Base-by-base conservation (phyloP, 2,113 vertebrate genomes). In the Serinus canaria region DNA sequence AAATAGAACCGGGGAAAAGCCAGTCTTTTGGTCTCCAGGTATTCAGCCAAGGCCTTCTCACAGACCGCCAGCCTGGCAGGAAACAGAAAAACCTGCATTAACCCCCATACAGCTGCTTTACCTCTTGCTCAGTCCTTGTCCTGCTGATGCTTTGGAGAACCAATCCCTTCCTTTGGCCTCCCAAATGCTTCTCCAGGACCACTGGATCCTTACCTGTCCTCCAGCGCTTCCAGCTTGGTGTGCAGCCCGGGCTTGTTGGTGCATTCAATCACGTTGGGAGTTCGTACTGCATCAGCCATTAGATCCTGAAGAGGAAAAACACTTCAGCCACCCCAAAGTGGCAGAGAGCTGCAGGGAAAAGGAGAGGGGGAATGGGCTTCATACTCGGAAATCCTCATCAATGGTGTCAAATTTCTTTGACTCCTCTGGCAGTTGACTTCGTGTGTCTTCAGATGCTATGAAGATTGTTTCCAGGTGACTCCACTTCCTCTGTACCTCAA, bases 1-100 rank as follows among this genome's bases (percentile, higher is more conserved):
- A 98, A 98, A 72, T 98, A 98, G 96, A 98, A 98, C 6, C 98
- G 89, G 3, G 98, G 98, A 73, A 98, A 98, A 23, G 98, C 95
- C 93, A 98, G 46, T 8, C 98, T 86, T 18, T 98, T 98, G 0
- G 97, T 98, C 96, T 98, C 98, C 0, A 98, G 53, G 53, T 98
- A 98, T 33, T 98, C 98, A 1, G 98, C 98, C 96, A 98, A 56
- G 17, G 98, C 98, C 87, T 98, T 98, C 49, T 98, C 98, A 3
- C 98, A 98, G 72, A 97, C 17, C 0, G 83, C 96, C 97, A 98
- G 7, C 24, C 98, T 98, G 15, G 39, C 7, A 27, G 77, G 27
- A 13, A 68, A n/a, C 13, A 15, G 11, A 43, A 24, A 73, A 63
- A 43, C 6, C 23, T 21, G 31, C 35, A 16, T 49, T 53, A 64